These are phyloP conservation scores for Macrotus californicus DNA, from an alignment of 2,113 vertebrate species.

Conservation along the genomic window DNA sequence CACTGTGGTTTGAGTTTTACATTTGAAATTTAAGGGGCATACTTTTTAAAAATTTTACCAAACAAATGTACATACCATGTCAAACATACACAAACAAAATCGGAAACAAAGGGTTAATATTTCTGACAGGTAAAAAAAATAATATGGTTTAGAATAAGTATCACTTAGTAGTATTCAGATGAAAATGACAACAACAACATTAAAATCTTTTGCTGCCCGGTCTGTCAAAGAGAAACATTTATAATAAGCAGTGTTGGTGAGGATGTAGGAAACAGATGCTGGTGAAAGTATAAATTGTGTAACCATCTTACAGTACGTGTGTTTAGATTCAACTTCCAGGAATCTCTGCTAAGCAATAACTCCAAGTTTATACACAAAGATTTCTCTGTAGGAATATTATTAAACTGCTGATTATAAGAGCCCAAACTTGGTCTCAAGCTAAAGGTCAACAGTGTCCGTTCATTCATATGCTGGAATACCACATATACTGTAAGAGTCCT, in stretches of 20 bases:
- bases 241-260: background rate
- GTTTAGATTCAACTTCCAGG: background rate
- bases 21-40: background rate
- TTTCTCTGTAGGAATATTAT: background rate
- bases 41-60: background rate
- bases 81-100: constrained; percentile 26
- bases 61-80: background rate
- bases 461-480: background rate
- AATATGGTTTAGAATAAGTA: background rate
- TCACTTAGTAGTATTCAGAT: background rate
- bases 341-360: background rate
- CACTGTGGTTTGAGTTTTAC: background rate
- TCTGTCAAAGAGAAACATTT: background rate
- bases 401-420: background rate
- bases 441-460: background rate
- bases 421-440: background rate
- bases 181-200: background rate
- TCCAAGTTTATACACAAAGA: constrained; percentile 1
- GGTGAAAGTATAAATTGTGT: background rate
- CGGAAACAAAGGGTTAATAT: constrained; percentile 13
- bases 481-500: background rate
- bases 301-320: accelerated
- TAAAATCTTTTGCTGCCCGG: background rate
- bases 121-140: constrained; percentile 11
- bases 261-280: background rate